These are phyloP conservation scores for Ptychochromis oligacanthus DNA, from an alignment of 2,113 vertebrate genomes.

Conservation along the genomic window DNA sequence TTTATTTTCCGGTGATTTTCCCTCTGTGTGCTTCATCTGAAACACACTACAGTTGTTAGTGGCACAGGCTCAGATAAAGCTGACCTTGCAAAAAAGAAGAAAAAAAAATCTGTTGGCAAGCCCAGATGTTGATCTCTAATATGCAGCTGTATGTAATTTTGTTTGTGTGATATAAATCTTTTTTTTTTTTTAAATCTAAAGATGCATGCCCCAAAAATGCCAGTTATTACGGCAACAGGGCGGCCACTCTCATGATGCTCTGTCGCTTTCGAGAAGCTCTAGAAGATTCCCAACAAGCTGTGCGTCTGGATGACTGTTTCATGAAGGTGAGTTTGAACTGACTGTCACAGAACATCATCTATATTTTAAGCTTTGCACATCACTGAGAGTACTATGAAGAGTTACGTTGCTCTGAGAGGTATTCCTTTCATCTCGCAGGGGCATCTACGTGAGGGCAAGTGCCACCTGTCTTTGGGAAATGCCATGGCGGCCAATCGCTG, in stretches of 20 bases:
- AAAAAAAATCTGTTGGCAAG: neutral
- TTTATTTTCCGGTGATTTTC: neutral
- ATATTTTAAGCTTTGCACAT: neutral
- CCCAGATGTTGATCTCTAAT: neutral
- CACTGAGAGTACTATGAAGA: neutral
- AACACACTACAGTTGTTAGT: neutral
- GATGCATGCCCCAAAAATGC: conserved; percentile 89
- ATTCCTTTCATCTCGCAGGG: conserved; percentile 77
- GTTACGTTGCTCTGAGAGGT: neutral
- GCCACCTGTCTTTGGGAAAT: conserved; percentile 92
- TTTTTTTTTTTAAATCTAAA: conserved; percentile 46
- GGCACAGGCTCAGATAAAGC: too few species aligned
- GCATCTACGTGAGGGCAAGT: conserved; percentile 94
- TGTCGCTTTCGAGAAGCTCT: conserved; percentile 89
- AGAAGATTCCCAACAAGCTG: conserved; percentile 93
- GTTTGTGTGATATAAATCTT: neutral
- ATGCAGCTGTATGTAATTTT: neutral
- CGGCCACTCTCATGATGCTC: conserved; percentile 95
- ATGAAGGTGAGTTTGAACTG: conserved; percentile 84
- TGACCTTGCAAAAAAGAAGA: too few species aligned
- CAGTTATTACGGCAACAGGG: conserved; percentile 95
- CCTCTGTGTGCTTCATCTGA: too few species aligned
- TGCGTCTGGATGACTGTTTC: conserved; percentile 91
- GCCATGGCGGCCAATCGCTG: conserved; percentile 94
- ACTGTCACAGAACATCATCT: neutral